Conservation (phyloP, 2,888 invertebrate genomes). For the Tanytarsus gracilentus region DNA sequence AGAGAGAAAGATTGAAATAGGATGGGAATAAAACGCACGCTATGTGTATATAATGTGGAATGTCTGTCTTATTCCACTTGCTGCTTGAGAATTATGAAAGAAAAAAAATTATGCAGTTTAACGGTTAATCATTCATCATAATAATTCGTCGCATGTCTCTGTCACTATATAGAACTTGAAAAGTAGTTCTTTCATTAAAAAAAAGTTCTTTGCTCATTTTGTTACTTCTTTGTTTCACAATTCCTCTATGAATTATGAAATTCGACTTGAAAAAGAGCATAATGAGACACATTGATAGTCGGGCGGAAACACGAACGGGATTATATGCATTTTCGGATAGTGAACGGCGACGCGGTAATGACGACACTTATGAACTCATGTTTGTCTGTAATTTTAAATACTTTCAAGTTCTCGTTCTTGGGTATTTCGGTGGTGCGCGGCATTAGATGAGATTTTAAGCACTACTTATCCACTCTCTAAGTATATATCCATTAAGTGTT, state of each 20-base stretch:
- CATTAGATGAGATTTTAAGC: slow-evolving; percentile 21
- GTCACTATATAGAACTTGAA: too few species aligned
- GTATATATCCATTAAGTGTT: slow-evolving; percentile 20
- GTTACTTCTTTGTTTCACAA: background rate
- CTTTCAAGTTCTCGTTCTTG: too few species aligned
- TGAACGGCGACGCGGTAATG: too few species aligned
- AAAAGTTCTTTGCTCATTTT: slow-evolving; percentile 5
- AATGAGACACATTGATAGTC: slow-evolving; percentile 8
- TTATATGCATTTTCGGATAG: slow-evolving; percentile 23
- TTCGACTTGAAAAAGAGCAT: slow-evolving; percentile 4
- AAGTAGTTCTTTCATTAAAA: too few species aligned
- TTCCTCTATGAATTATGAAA: background rate
- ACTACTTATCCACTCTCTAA: slow-evolving; percentile 20
- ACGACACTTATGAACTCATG: too few species aligned
- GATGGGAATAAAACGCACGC: background rate
- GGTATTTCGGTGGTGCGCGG: background rate
- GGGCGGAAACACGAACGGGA: slow-evolving; percentile 18
- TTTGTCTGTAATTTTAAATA: too few species aligned
- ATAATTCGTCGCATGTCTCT: slow-evolving; percentile 28
- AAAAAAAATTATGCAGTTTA: slow-evolving; percentile 18
- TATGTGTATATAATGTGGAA: background rate
- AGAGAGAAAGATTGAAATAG: background rate
- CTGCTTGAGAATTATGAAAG: background rate
- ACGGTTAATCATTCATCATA: slow-evolving; percentile 27
- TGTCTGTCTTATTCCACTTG: background rate